Percentiles rank a stretch among this genome's conserved stretches.
Evolutionary conservation across 2,113 vertebrate species (phyloP).

Genomic region (Forbesichthys agassizii): DNA sequence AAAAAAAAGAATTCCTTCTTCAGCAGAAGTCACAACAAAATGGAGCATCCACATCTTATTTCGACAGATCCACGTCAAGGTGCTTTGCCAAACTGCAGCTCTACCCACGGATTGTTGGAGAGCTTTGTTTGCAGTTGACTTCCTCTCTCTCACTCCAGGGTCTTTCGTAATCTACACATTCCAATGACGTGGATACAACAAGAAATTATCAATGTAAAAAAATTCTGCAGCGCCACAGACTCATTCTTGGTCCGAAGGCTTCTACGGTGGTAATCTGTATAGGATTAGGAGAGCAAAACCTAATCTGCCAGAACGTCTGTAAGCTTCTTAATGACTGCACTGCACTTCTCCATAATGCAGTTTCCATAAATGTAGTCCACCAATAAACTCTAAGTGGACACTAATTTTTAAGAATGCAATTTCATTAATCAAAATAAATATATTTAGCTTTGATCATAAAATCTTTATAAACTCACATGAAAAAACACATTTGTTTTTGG

Average conservation of each 20-base stretch:
- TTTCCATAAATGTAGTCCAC: slow-evolving; percentile 64
- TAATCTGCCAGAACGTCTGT: slow-evolving; percentile 77
- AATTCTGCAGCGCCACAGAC: slow-evolving; percentile 46
- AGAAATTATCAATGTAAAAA: slow-evolving; percentile 70
- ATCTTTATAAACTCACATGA: too few relatives aligned
- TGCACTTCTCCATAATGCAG: slow-evolving; percentile 57
- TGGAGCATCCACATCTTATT: slow-evolving; percentile 27
- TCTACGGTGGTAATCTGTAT: slow-evolving; percentile 73
- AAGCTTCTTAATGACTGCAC: slow-evolving; percentile 82
- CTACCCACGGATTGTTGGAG: slow-evolving; percentile 7
- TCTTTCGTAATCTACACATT: slow-evolving; percentile 20
- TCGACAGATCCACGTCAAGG: slow-evolving; percentile 46
- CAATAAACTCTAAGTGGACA: slow-evolving; percentile 50
- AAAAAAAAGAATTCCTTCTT: slow-evolving; percentile 28
- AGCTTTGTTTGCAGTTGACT: slow-evolving; percentile 24
- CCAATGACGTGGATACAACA: slow-evolving; percentile 18
- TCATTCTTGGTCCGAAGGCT: slow-evolving; percentile 63
- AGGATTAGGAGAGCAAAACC: slow-evolving; percentile 81
- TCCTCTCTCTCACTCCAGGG: slow-evolving; percentile 12
- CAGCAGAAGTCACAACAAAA: slow-evolving; percentile 42
- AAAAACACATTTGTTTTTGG: too few relatives aligned
- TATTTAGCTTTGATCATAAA: too few relatives aligned
- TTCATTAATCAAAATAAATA: background rate
- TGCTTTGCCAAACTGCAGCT: slow-evolving; percentile 46
- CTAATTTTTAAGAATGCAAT: slow-evolving; percentile 31